Conservation (phyloP, 2,888 invertebrate species). For the Pecten maximus region DNA sequence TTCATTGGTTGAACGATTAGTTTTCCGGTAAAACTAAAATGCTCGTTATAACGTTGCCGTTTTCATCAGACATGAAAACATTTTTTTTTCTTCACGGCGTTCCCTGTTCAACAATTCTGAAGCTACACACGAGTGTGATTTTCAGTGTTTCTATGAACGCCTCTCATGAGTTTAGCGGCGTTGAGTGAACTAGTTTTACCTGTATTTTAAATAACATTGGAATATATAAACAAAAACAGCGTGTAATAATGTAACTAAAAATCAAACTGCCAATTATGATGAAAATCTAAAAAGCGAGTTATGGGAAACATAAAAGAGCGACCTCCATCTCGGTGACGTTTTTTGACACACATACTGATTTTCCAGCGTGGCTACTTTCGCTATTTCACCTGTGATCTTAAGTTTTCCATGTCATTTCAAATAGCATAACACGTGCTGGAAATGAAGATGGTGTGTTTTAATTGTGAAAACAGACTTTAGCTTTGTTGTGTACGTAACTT, state of each 20-base stretch:
- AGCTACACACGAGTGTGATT: neutral
- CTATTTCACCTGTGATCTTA: neutral
- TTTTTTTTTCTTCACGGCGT: neutral
- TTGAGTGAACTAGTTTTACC: neutral
- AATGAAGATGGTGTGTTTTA: neutral
- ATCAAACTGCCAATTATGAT: neutral
- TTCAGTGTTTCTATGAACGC: neutral
- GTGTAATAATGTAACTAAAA: neutral
- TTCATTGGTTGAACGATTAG: conserved; percentile 27
- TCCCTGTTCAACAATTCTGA: conserved; percentile 11
- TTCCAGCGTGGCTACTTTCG: conserved; percentile 20
- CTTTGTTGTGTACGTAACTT: neutral
- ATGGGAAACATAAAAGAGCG: neutral
- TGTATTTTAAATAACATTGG: neutral
- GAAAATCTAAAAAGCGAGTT: neutral
- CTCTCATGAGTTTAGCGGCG: neutral
- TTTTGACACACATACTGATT: neutral
- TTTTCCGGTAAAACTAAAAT: conserved; percentile 33
- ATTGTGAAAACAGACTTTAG: neutral
- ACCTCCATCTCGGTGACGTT: neutral
- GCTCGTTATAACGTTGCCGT: conserved; percentile 18
- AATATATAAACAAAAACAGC: conserved; percentile 21
- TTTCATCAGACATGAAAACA: conserved; percentile 24
- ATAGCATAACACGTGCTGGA: neutral
- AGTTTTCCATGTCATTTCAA: neutral